Percentiles rank a stretch among this genome's conserved stretches.
Evolutionary conservation across 2,888 invertebrate genomes (phyloP).

Genomic region (Trissolcus japonicus): DNA sequence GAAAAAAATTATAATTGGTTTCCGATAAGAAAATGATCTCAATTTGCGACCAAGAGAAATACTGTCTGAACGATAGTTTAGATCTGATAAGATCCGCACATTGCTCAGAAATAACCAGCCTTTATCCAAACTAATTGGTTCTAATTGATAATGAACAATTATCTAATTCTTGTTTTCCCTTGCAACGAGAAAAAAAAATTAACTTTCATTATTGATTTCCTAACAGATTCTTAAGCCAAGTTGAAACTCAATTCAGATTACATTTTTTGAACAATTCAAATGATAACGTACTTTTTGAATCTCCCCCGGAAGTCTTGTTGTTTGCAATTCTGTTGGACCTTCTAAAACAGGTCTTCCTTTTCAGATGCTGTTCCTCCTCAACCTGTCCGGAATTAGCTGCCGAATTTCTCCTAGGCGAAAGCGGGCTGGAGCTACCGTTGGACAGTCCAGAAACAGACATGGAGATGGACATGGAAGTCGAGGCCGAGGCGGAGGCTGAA

Average conservation of each 20-base stretch:
- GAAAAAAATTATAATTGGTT: not conserved
- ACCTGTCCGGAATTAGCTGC: conserved; percentile 83
- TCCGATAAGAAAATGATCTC: conserved; percentile 22
- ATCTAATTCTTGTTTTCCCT: not conserved
- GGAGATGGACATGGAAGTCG: conserved; percentile 77
- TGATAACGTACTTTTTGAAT: conserved; percentile 77
- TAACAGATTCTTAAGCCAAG: too few species aligned
- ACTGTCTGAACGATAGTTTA: not conserved
- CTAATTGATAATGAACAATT: conserved; percentile 4
- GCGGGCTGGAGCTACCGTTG: conserved; percentile 87
- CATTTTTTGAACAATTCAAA: too few species aligned
- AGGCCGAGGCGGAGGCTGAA: conserved; percentile 72
- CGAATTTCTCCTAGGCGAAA: conserved; percentile 85
- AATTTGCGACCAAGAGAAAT: conserved; percentile 1
- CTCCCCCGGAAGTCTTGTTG: conserved; percentile 77
- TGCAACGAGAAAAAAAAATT: too few species aligned
- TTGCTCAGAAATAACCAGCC: not conserved
- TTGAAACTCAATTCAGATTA: too few species aligned
- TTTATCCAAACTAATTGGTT: not conserved
- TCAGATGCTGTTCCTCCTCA: conserved; percentile 80
- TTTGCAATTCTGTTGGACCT: conserved; percentile 86
- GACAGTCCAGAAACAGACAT: conserved; percentile 88
- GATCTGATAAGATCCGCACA: not conserved
- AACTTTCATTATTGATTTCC: too few species aligned
- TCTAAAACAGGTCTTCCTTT: conserved; percentile 85